Evolutionary conservation across 2,888 invertebrate species (phyloP), one percentile per base, ranked within the genome.

Genomic region (Aporophyla nigra): DNA sequence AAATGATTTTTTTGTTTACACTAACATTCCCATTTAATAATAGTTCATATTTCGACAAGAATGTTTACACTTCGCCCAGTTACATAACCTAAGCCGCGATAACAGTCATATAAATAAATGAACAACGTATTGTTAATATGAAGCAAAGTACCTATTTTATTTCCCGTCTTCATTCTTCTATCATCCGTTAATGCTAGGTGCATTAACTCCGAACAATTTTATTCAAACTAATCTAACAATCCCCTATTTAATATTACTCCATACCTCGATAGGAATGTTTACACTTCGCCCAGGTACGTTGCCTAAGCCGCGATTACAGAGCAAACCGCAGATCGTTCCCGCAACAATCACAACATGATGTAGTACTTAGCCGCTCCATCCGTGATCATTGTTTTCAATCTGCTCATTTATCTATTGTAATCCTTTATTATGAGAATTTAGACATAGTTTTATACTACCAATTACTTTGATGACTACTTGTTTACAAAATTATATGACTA

Each of bases 321-420:
- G 49, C 53, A 62, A 79, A 83, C 83, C 84, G 68, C 84, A 83
- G 68, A 83, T 76, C 54, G 80, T 65, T 69, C 19, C 71, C 68
- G 4, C 76, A 67, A 69, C 73, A 76, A 83, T 83, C 80, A 83
- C 80, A 76, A 71, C 73, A 76, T 62, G 73, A 76, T 76, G 73
- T 58, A 54, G 12, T 71, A 74, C 84, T 71, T 74, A 83, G 61
- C 62, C 49, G 63, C 49, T 63, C 43, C 40, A 72, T 61, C 63
- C 56, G 19, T 67, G 56, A 71, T 56, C 63, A 75, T 71, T 54
- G 51, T 75, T 66, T 73, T 71, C 65, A 40, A 63, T 61, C 21
- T 33, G 14, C 24, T 61, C 33, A 66, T 21, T 10, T 51, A 27
- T n/a, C 27, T 51, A 24, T 53, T 71, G 7, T 68, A 56, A 56